Evolutionary conservation across 2,888 invertebrate genomes (phyloP).

Genomic region (Napeogenes sylphis): DNA sequence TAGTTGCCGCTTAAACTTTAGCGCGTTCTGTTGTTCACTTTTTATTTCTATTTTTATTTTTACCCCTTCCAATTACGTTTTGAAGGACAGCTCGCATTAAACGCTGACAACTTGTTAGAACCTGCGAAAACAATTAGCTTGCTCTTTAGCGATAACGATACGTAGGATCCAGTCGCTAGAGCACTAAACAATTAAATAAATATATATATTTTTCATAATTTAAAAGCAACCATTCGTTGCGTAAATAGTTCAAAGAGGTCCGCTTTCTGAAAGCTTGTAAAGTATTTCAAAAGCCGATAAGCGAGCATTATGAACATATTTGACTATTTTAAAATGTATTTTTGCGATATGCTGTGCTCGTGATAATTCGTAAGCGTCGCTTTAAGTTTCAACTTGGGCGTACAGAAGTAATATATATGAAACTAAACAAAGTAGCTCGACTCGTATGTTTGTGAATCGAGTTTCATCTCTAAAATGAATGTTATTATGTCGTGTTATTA

Average conservation of each 20-base stretch:
- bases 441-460: constrained; percentile 12
- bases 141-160: constrained; percentile 17
- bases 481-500: constrained; percentile 21
- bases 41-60: constrained; percentile 46
- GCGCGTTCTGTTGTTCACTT: constrained; percentile 54
- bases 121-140: constrained; percentile 29
- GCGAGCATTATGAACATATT: constrained; percentile 29
- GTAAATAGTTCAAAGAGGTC: constrained; percentile 23
- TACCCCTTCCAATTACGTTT: constrained; percentile 40
- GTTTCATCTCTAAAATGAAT: constrained; percentile 5
- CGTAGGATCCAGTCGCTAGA: background rate
- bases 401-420: constrained; percentile 15
- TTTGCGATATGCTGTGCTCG: constrained; percentile 28
- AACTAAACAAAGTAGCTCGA: constrained; percentile 13
- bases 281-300: constrained; percentile 32
- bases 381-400: constrained; percentile 25
- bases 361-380: constrained; percentile 25
- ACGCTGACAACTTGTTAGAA: constrained; percentile 35
- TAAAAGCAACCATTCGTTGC: constrained; percentile 10
- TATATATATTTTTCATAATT: constrained; percentile 19
- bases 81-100: constrained; percentile 38
- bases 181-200: constrained; percentile 10
- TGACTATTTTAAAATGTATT: constrained; percentile 32
- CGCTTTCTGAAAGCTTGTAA: constrained; percentile 31
- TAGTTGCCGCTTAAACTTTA: constrained; percentile 68